These are phyloP conservation scores for Lottia scabra DNA, from an alignment of 2,888 invertebrate genomes.

Conservation along the genomic window DNA sequence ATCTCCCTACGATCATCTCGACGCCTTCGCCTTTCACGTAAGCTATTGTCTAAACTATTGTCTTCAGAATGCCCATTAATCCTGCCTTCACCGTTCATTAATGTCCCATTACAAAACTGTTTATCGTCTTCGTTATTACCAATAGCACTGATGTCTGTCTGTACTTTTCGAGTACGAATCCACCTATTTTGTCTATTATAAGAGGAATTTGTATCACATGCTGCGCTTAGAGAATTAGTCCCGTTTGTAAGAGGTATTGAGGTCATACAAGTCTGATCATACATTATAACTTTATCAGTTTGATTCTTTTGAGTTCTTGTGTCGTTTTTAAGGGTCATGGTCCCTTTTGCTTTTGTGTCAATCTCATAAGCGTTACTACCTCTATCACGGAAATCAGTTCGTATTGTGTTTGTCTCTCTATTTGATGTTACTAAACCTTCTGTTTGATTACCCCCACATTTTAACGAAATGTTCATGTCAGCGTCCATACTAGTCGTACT, in stretches of 20 bases:
- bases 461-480: neutral
- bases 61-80: neutral
- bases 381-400: constrained; percentile 16
- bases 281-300: constrained; percentile 23
- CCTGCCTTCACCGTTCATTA: neutral
- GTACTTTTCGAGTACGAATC: constrained; percentile 33
- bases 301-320: constrained; percentile 31
- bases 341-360: constrained; percentile 31
- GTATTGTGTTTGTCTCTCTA: neutral
- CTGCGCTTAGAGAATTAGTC: constrained; percentile 12
- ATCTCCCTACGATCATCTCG: neutral
- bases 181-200: constrained; percentile 10
- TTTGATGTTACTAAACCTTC: neutral
- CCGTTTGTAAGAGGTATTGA: constrained; percentile 21
- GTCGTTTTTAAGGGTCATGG: constrained; percentile 32
- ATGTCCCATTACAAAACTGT: neutral
- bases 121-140: constrained; percentile 5
- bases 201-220: constrained; percentile 19
- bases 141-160: constrained; percentile 34
- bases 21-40: constrained; percentile 31
- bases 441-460: constrained; percentile 23
- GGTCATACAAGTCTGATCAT: constrained; percentile 11
- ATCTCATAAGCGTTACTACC: constrained; percentile 13
- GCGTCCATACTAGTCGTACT: constrained; percentile 8
- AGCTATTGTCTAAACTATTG: no score